A percentile compares a stretch with the other conserved stretches of the same genome.
Evolutionary conservation across 2,113 vertebrate species (phyloP).

Genomic region (Sprattus sprattus): DNA sequence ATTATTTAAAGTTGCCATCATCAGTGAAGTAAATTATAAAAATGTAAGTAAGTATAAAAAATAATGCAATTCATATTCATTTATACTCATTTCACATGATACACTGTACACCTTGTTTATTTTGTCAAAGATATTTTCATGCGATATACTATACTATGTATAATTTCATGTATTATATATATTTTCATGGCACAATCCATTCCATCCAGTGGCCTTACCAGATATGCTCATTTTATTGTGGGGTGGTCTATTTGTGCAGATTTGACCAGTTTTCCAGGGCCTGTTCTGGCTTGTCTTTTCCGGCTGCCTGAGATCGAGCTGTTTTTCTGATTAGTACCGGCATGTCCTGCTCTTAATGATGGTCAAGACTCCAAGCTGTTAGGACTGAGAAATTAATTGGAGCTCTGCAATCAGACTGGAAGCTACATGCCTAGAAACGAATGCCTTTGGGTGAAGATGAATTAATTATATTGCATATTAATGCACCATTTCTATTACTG

Average conservation of each 20-base stretch:
- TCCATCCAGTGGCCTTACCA: neutral
- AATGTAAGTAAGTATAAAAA: neutral
- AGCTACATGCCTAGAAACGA: conserved; percentile 22
- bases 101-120: neutral
- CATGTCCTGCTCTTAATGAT: conserved; percentile 6
- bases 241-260: neutral
- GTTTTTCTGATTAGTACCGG: neutral
- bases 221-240: neutral
- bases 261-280: neutral
- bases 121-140: neutral
- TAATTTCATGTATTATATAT: neutral
- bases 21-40: too few relatives aligned
- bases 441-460: neutral
- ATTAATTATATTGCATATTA: neutral
- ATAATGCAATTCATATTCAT: neutral
- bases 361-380: neutral
- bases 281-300: neutral
- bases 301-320: neutral
- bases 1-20: too few relatives aligned
- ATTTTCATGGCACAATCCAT: neutral
- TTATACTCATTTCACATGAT: neutral
- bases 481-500: neutral
- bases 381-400: conserved; percentile 3
- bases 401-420: conserved; percentile 42
- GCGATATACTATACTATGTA: neutral